Percentiles rank a stretch among this genome's conserved stretches.
Conservation (phyloP, 2,888 invertebrate species). For the Portevinia maculata region DNA sequence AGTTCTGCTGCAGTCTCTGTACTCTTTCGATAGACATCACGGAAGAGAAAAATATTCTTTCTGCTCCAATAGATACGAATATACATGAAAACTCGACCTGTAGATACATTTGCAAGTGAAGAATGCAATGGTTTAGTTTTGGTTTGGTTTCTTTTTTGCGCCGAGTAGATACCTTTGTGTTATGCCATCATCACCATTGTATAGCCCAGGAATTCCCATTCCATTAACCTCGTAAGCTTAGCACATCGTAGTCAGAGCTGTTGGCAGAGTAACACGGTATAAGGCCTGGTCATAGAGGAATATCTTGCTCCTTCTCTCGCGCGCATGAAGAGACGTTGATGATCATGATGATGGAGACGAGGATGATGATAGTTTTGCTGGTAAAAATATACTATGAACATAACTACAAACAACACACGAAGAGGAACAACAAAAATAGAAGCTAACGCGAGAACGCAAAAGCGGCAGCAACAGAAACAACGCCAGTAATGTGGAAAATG, state of each 20-base stretch:
- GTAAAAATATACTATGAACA: constrained; percentile 16
- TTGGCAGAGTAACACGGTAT: constrained; percentile 48
- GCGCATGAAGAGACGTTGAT: constrained; percentile 12
- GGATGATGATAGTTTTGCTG: constrained; percentile 47
- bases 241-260: constrained; percentile 38
- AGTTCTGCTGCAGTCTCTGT: constrained; percentile 53
- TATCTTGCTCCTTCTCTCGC: constrained; percentile 24
- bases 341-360: constrained; percentile 41
- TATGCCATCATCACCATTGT: constrained; percentile 68
- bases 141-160: constrained; percentile 40
- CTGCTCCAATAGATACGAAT: constrained; percentile 75
- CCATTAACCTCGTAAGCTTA: constrained; percentile 72
- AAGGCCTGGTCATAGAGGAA: constrained; percentile 65
- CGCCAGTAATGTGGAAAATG: constrained; percentile 73
- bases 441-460: constrained; percentile 24
- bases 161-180: constrained; percentile 46
- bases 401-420: constrained; percentile 31
- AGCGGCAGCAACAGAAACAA: constrained; percentile 45
- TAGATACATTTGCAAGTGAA: constrained; percentile 48
- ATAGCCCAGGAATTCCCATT: constrained; percentile 70
- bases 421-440: constrained; percentile 49
- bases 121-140: constrained; percentile 69
- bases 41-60: constrained; percentile 75
- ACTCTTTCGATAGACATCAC: constrained; percentile 74
- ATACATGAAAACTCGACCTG: constrained; percentile 36